Evolutionary conservation across 2,888 invertebrate genomes (phyloP).

Genomic region (Lasioglossum villosulum): DNA sequence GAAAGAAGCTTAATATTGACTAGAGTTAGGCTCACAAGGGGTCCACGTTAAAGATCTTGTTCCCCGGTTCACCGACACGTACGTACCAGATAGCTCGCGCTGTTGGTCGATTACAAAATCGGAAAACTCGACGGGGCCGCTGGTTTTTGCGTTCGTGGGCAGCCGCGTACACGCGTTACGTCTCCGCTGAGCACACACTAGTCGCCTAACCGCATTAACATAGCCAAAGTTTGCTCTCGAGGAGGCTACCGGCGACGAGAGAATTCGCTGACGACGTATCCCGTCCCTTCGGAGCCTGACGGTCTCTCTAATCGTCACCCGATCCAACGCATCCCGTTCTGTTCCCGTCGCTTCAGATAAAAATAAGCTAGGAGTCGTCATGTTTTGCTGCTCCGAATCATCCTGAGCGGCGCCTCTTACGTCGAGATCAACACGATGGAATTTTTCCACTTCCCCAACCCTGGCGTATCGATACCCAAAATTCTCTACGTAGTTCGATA

Average conservation of each 20-base stretch:
- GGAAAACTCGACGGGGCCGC: conserved; percentile 9
- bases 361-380: not conserved
- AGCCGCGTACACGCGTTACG: conserved; percentile 31
- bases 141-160: conserved; percentile 33
- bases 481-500: not conserved
- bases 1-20: conserved; percentile 8
- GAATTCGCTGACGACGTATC: conserved; percentile 57
- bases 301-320: conserved; percentile 41
- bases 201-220: conserved; percentile 43
- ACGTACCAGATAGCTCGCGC: not conserved
- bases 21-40: not conserved
- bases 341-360: not conserved
- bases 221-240: conserved; percentile 56
- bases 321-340: conserved; percentile 16
- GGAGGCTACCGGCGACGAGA: conserved; percentile 36
- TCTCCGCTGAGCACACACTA: conserved; percentile 35
- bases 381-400: not conserved
- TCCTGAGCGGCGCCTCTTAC: not conserved
- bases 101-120: conserved; percentile 20
- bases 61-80: not conserved
- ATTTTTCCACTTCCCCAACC: not conserved
- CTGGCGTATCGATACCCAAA: not conserved
- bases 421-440: not conserved
- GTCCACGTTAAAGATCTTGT: conserved; percentile 9
- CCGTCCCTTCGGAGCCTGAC: conserved; percentile 25